Evolutionary conservation across 2,797 vertebrate genomes (phyloP), one percentile per base, ranked within the genome.

Genomic region (Momotus momota): DNA sequence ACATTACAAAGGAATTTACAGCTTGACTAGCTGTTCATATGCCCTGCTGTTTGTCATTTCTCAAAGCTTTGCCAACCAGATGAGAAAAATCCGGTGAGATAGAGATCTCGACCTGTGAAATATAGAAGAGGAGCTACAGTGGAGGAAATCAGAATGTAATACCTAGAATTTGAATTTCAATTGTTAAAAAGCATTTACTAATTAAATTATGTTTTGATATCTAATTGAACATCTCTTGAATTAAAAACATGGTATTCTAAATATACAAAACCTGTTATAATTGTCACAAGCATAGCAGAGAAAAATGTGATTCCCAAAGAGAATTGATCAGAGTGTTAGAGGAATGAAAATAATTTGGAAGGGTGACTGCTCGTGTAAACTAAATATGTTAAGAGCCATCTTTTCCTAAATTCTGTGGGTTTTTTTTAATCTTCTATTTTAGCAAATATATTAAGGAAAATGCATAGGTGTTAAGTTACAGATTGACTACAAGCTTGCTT

Each of bases 351-450:
- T 51, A 71, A 74, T 3, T 33, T 78, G 38, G 27, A 71, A 81
- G 2, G 7, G n/a, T 41, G 7, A 46, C 7, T 57, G 5, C 3
- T 72, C 0, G 0, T 69, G 20, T 81, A 70, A 88, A 45, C 5
- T 35, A 83, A 49, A 7, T n/a, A 65, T 21, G 14, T 54, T 49
- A 71, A 81, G 14, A 49, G 7, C 4, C 20, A 78, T 18, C 0
- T 1, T 18, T 67, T 80, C 66, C 29, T 62, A 52, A 79, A 81
- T 52, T 35, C 6, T 72, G 11, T 1, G 1, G 6, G 7, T 18
- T 6, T 12, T 64, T 66, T 45, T 78, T 93, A 52, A 52, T 46
- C 21, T 72, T 86, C 35, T 40, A 0, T 49, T 81, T 92, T 58
- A 62, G 66, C 8, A 85, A 88, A 64, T 43, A 69, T 19, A 21